phyloP scores from a whole-genome alignment of 2,888 invertebrate species.

The Cheilosia urbana region DNA sequence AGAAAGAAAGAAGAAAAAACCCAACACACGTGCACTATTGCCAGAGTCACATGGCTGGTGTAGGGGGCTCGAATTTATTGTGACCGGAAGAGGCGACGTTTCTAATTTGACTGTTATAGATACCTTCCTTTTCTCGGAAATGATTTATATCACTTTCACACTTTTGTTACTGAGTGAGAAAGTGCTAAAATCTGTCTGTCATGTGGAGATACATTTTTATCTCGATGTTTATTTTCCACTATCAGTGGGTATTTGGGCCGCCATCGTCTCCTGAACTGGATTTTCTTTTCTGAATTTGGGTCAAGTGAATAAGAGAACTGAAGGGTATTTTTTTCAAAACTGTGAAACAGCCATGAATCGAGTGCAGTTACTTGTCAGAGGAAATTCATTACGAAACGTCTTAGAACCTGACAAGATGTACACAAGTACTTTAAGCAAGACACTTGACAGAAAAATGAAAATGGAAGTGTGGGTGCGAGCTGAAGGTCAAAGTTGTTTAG shows the following conservation, averaged over 20 bases:
- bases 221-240: conserved; percentile 1
- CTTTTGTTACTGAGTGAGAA: background rate
- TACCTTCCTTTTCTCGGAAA: background rate
- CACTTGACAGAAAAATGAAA: no score
- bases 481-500: no score
- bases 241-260: conserved; percentile 15
- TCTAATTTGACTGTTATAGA: background rate
- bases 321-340: background rate
- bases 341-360: background rate
- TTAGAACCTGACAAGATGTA: background rate
- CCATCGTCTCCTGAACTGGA: conserved; percentile 25
- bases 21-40: conserved; percentile 37
- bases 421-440: background rate
- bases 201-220: conserved; percentile 16
- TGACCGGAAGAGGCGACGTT: background rate
- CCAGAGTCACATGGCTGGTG: conserved; percentile 27
- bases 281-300: conserved; percentile 15
- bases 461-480: no score
- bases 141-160: background rate
- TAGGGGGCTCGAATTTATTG: background rate
- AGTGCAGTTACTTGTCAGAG: background rate
- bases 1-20: background rate
- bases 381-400: background rate
- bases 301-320: conserved; percentile 19
- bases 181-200: conserved; percentile 3